These are phyloP conservation scores for Phoenoteleia sp. DNA, from an alignment of 2,888 invertebrate genomes.

Conservation along the genomic window DNA sequence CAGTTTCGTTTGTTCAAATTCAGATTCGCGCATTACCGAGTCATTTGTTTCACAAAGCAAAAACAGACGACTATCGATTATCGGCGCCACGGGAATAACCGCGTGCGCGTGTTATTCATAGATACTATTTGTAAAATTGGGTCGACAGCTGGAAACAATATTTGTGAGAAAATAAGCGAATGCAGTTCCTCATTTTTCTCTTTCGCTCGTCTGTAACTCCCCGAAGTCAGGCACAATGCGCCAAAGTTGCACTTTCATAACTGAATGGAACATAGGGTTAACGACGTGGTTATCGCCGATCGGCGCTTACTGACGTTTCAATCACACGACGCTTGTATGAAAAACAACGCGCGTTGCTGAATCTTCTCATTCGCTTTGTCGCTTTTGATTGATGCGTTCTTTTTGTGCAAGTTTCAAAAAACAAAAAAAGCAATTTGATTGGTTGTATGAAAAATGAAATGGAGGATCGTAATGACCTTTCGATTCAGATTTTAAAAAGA, in stretches of 20 bases:
- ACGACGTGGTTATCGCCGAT: conserved; percentile 49
- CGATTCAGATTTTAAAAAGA: background rate
- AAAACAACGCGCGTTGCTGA: conserved; percentile 22
- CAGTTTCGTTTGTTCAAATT: background rate
- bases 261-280: conserved; percentile 32
- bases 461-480: background rate
- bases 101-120: conserved; percentile 52
- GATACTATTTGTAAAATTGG: conserved; percentile 49
- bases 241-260: conserved; percentile 37
- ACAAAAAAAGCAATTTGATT: too few relatives aligned
- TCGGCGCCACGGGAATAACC: conserved; percentile 6
- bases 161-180: conserved; percentile 40
- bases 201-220: background rate
- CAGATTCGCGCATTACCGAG: conserved; percentile 29
- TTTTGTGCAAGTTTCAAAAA: background rate
- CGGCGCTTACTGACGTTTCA: conserved; percentile 50
- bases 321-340: conserved; percentile 18
- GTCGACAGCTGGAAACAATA: conserved; percentile 59
- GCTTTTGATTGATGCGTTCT: conserved; percentile 33
- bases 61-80: conserved; percentile 41
- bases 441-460: background rate
- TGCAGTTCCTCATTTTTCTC: background rate
- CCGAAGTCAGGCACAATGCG: background rate
- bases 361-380: conserved; percentile 14
- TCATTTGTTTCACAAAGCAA: conserved; percentile 51